Evolutionary conservation across 2,113 vertebrate species (phyloP), one percentile per base, ranked within the genome.

Genomic region (Chrysochloris asiatica): DNA sequence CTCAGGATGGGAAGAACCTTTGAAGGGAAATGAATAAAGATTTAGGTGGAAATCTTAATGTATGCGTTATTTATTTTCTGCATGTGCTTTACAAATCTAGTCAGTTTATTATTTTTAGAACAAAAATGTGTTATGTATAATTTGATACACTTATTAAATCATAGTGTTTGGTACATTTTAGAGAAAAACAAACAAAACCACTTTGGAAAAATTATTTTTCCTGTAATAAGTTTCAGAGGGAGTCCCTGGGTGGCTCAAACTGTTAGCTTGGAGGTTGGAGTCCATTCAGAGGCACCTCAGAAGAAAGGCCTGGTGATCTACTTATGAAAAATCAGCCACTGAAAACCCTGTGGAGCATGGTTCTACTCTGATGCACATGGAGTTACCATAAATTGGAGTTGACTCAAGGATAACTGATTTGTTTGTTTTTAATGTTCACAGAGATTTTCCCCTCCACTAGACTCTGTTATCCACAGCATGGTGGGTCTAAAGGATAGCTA

Each of bases 81-180:
- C 28, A 36, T 43, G 41, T 26, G 36, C 54, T 88, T 95, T 76
- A 83, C 36, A 86, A 86, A 88, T 65, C n/a, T 75, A 76, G 38
- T 67, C 33, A 10, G 13, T 67, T 73, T 54, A 92, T 88, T 91
- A 86, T 59, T 94, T 95, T 80, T 56, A 86, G 89, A 76, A 88
- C 52, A 33, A 56, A 92, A 77, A 52, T 77, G 38, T 91, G 80
- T 80, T 92, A 76, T 50, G 43, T 83, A 36, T 92, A 67, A 86
- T 80, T 77, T 56, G 43, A 88, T 67, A 56, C 43, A n/a, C 52
- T 91, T 93, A 65, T 93, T 94, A 94, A 90, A 88, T 85, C 38
- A 84, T 89, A 48, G 30, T 36, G 30, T 75, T 69, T 73, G 82
- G 24, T 54, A 86, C 72, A 36, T 61, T 87, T 90, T 84, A 54